Base-by-base conservation (phyloP, 2,888 invertebrate genomes). In the Allacma fusca region DNA sequence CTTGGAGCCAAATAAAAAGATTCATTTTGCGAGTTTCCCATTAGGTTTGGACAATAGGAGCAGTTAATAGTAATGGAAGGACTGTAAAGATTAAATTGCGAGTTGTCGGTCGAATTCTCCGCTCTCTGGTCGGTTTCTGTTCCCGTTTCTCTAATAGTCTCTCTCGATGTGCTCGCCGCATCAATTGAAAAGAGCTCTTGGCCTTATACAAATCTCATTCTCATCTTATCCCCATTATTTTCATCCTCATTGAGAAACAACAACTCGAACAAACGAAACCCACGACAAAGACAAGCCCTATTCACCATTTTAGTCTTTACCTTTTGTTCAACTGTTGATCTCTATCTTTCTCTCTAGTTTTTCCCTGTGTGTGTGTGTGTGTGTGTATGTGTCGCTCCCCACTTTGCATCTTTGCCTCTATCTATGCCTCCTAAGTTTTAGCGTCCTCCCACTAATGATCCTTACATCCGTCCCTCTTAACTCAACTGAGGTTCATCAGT, bases 21-120 rank as follows among this genome's bases (percentile, higher is more conserved):
- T 75, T 75, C 75, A 75, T 75, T 67, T 75, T 67, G 50, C 67
- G 44, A 65, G 74, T 74, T 75, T 75, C 75, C 75, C 75, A 75
- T 75, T 75, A 75, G 67, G 28, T 29, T 21, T 28, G 75, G 75
- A 75, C 75, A 75, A 75, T 75, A 21, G 67, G 40, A 67, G 67
- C 50, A 75, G 75, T 75, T 67, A 67, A 74, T 74, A 74, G 67
- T 74, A 74, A 72, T 57, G 72, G 59, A 72, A 72, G 72, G 59
- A 72, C 28, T 29, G 50, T 50, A 50, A 50, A n/a, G 68, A 21
- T 68, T 40, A 50, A 71, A 26, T 71, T 50, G 68, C 28, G 68
- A 26, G 19, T 50, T 23, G 34, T 72, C 59, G 59, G 72, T 70
- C 44, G 43, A 57, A 29, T 26, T 62, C 21, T 34, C 34, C 43